Base-by-base conservation (phyloP, 2,113 vertebrate genomes). In the Ranitomeya variabilis region DNA sequence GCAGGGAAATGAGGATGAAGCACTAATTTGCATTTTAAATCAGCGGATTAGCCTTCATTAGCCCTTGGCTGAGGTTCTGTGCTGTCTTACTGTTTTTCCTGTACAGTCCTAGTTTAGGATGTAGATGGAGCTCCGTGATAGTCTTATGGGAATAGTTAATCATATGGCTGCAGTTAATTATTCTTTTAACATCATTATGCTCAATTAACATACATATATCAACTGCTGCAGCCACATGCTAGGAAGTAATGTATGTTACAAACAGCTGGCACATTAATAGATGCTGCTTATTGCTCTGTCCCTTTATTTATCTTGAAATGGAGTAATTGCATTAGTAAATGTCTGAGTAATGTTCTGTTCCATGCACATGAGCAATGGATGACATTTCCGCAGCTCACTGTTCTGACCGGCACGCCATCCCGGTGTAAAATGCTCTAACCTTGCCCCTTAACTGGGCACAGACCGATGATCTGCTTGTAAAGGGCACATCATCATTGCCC, bases 111-210 rank as follows among this genome's bases (percentile, higher is more conserved):
- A 77, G 69, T 83, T 76, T 88, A 77, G 21, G 67, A 66, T 88
- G 55, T 77, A 64, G 67, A 51, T 59, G 59, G 57, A 88, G 57
- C 69, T 88, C 71, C 14, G 57, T 79, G 66, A 67, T 66, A 18
- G 55, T 77, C 87, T 77, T 55, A 18, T 66, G 87, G 87, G 87
- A 88, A 87, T 81, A 87, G 64, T 87, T 87, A 87, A 87, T 87
- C 86, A 87, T 87, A 88, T 88, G 80, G 80, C 87, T 88, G 73
- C 64, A 73, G 87, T 73, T 83, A 83, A 88, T 88, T 88, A 88
- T 88, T 83, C 87, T 83, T 88, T 88, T 83, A 82, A 82, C 87
- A 88, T 88, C 87, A 88, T 88, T 88, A 83, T 83, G n/a, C 69
- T 82, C 76, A 88, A 88, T 88, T 88, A 88, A n/a, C 26, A 59